Base-by-base conservation (phyloP, 1,140 invertebrate species). In the Trichogramma pretiosum region DNA sequence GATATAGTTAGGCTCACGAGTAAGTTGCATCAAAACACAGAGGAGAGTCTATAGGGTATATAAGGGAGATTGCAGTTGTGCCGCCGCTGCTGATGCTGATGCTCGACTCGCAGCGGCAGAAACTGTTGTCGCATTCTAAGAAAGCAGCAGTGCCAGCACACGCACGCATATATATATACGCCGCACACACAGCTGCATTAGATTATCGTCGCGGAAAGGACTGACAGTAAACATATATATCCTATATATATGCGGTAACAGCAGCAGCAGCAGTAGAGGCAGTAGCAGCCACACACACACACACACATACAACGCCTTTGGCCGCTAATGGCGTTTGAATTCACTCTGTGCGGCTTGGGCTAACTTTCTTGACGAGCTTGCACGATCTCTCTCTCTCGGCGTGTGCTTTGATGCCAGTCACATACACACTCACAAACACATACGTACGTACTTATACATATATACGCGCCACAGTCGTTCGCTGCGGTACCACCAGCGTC, bases 401-500 rank as follows among this genome's bases (percentile, higher is more conserved):
- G 54, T 45, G 54, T 57, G 63, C 61, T 65, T 65, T 68, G 62
- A 65, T 68, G 59, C 56, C 57, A 24, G 38, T n/a, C 45, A 14
- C n/a, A 7, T 19, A 5, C 8, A 16, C n/a, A 37, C 35, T 14
- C 17, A 3, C 44, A n/a, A n/a, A n/a, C n/a, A n/a, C n/a, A n/a
- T n/a, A n/a, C n/a, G n/a, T n/a, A n/a, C n/a, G n/a, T n/a, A n/a
- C n/a, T n/a, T n/a, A n/a, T n/a, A n/a, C n/a, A n/a, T n/a, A n/a
- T n/a, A n/a, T n/a, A n/a, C n/a, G n/a, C n/a, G n/a, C n/a, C n/a
- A n/a, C n/a, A n/a, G n/a, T n/a, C n/a, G n/a, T n/a, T 28, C 5
- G 24, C 24, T 5, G 24, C 24, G 24, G 5, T 28, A 11, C 24
- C 24, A 21, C 19, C n/a, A 2, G 11, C n/a, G n/a, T 56, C 50